These are phyloP conservation scores for Ictalurus furcatus DNA, from an alignment of 2,113 vertebrate genomes.

Conservation along the genomic window DNA sequence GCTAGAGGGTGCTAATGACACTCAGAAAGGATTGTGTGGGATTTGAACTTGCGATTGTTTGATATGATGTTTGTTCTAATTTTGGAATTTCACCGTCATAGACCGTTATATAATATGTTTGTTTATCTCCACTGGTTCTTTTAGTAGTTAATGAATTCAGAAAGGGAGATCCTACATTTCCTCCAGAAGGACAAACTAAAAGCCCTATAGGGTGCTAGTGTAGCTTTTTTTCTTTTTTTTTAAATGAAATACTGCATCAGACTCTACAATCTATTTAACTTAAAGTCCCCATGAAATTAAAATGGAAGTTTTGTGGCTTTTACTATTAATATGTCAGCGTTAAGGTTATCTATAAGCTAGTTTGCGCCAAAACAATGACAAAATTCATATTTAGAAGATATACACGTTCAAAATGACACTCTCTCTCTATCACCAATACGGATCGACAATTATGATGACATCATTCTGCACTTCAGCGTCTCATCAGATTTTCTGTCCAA, in stretches of 20 bases:
- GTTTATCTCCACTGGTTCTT: not conserved
- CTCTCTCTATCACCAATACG: too few relatives aligned
- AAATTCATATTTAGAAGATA: too few relatives aligned
- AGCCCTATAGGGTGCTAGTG: not conserved
- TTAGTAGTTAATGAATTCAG: not conserved
- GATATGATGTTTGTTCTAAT: not conserved
- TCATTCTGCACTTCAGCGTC: too few relatives aligned
- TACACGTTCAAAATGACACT: too few relatives aligned
- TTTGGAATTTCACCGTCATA: not conserved
- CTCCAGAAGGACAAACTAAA: not conserved
- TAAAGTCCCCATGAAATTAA: too few relatives aligned
- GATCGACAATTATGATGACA: too few relatives aligned
- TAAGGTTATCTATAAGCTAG: too few relatives aligned
- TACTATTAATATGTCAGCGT: too few relatives aligned
- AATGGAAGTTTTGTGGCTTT: too few relatives aligned
- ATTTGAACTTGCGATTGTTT: not conserved
- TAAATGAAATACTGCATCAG: not conserved
- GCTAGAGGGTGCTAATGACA: not conserved
- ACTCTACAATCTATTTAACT: not conserved
- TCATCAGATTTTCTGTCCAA: too few relatives aligned
- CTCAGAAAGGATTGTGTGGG: not conserved
- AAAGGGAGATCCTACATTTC: not conserved
- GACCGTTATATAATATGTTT: not conserved
- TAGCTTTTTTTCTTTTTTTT: not conserved
- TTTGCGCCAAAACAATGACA: too few relatives aligned